Evolutionary conservation across 2,888 invertebrate species (phyloP), one percentile per base, ranked within the genome.

Genomic region (Teleiodes luculella): DNA sequence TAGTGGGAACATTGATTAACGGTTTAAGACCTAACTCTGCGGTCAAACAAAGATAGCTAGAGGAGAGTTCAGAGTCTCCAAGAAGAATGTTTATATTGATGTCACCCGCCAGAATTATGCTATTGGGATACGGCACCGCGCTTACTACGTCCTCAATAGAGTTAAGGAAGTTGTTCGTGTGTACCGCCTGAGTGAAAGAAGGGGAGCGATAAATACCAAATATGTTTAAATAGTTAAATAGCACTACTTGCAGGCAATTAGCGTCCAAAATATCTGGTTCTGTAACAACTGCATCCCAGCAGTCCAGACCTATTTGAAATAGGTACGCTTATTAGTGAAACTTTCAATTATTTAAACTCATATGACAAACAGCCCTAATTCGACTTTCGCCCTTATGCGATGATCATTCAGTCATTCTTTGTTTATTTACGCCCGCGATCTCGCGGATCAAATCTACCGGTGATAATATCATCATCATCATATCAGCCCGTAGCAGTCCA

Each of bases 61-160:
- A 50, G 53, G 51, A 47, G 35, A 28, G 47, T 46, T 45, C 6
- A 13, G n/a, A 4, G 6, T 36, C 31, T 14, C n/a, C 18, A n/a
- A 37, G 39, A 39, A 47, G 28, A 30, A 33, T 43, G 28, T 49
- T 52, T 20, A 52, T 33, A 33, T 11, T 31, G 13, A 41, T 31
- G 13, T 13, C 24, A 16, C 13, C 28, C 7, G n/a, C 30, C 13
- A 36, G 13, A 4, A 36, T 36, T 13, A 13, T 13, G 2, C 13
- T 36, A 13, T 6, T 36, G 4, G 11, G n/a, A 13, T 13, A 4
- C 13, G 36, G 36, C 1, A 36, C 3, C 1, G 36, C n/a, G 6
- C 13, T 36, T n/a, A 36, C 36, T 13, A 13, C 3, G 1, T 2
- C 4, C 6, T 36, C 36, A 1, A 36, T 1, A 3, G 36, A 36